A percentile compares a stretch with the other conserved stretches of the same genome.
These are phyloP conservation scores for Meles meles DNA, from an alignment of 2,113 vertebrate genomes.

Conservation along the genomic window DNA sequence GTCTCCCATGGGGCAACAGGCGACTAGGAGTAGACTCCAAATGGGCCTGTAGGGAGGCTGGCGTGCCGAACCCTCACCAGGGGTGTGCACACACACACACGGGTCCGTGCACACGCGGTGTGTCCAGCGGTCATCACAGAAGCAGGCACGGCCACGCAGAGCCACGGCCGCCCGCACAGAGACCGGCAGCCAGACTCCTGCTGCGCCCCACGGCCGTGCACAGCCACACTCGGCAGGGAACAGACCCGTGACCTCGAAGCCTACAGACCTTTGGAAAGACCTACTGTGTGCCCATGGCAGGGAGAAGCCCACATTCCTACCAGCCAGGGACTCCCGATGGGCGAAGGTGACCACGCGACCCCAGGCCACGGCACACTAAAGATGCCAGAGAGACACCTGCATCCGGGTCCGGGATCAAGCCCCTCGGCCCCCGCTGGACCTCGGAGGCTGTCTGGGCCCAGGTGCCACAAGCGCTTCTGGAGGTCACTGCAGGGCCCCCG, in stretches of 20 bases:
- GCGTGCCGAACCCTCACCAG: background rate
- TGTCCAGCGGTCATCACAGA: accelerated
- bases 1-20: background rate
- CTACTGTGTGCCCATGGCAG: accelerated
- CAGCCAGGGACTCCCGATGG: too few species aligned
- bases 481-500: accelerated
- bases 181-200: too few species aligned
- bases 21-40: background rate
- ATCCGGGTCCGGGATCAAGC: accelerated
- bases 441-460: background rate
- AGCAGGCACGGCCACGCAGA: background rate
- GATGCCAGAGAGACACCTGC: background rate
- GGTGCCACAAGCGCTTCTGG: accelerated
- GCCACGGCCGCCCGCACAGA: accelerated
- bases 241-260: accelerated
- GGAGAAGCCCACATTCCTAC: background rate
- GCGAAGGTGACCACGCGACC: accelerated
- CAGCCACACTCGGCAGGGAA: accelerated
- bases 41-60: background rate
- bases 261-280: background rate
- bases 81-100: too few species aligned
- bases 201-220: too few species aligned
- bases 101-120: accelerated
- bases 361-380: accelerated
- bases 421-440: background rate